A percentile compares a stretch with the other conserved stretches of the same genome.
Conservation (phyloP, 2,888 invertebrate species). For the Drosophila antonietae region DNA sequence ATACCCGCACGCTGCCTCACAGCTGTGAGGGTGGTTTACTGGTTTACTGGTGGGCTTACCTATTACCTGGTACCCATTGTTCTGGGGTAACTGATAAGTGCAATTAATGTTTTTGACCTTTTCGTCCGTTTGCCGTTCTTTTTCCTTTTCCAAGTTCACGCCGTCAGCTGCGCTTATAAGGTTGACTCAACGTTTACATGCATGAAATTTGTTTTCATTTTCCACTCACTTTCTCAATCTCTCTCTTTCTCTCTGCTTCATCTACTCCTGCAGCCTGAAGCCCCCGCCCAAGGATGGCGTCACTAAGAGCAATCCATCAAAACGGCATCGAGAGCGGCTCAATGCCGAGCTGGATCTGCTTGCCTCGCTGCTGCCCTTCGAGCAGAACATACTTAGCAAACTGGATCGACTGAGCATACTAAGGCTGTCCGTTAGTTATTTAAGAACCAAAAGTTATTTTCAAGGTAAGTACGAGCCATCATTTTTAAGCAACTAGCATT, state of each 20-base stretch:
- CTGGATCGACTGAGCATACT: constrained; percentile 99
- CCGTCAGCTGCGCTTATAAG: constrained; percentile 51
- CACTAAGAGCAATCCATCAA: constrained; percentile 99
- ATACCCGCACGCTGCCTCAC: constrained; percentile 21
- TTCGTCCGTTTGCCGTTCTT: constrained; percentile 13
- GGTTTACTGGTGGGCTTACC: constrained; percentile 16
- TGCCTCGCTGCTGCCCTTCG: constrained; percentile 97
- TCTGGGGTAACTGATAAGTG: constrained; percentile 71
- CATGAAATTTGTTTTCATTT: constrained; percentile 64
- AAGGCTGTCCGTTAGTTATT: constrained; percentile 98
- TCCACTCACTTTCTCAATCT: constrained; percentile 27
- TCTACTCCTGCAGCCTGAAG: constrained; percentile 91
- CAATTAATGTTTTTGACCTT: constrained; percentile 80
- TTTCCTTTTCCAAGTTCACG: constrained; percentile 37
- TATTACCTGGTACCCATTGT: constrained; percentile 5
- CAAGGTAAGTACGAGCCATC: constrained; percentile 90
- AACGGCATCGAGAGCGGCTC: constrained; percentile 97
- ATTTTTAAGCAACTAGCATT: neutral
- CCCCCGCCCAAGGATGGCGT: constrained; percentile 97
- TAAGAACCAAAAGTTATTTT: constrained; percentile 99
- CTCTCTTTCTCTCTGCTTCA: neutral
- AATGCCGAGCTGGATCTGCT: constrained; percentile 99
- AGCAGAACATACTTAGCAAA: constrained; percentile 98
- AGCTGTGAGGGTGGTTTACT: constrained; percentile 36
- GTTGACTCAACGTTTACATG: constrained; percentile 49